These are phyloP conservation scores for Boloria selene DNA, from an alignment of 2,888 invertebrate species.

Conservation along the genomic window DNA sequence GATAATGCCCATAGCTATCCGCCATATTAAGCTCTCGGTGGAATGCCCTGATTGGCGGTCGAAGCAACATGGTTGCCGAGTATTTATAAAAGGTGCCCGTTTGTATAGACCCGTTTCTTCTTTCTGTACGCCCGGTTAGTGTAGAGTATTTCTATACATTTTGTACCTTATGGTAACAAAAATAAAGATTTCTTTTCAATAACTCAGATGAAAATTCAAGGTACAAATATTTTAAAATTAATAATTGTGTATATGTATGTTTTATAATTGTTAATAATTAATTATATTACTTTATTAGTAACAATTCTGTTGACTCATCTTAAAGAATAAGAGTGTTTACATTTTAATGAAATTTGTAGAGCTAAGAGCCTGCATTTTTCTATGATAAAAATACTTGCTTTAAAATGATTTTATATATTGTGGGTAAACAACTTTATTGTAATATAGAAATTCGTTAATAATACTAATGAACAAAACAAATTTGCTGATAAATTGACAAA, in stretches of 20 bases:
- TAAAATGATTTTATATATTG: too few species aligned
- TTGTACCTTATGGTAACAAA: constrained; percentile 16
- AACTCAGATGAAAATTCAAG: neutral
- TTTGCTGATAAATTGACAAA: too few species aligned
- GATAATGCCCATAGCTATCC: constrained; percentile 59
- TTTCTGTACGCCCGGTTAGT: constrained; percentile 43
- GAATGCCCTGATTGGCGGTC: constrained; percentile 66
- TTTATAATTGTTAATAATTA: too few species aligned
- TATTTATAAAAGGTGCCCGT: constrained; percentile 50
- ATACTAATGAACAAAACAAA: too few species aligned
- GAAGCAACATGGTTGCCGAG: constrained; percentile 68
- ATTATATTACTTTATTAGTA: too few species aligned
- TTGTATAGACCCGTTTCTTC: constrained; percentile 45
- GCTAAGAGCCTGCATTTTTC: too few species aligned
- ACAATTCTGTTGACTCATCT: too few species aligned
- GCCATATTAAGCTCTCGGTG: constrained; percentile 62
- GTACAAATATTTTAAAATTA: neutral
- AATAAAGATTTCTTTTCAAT: constrained; percentile 19
- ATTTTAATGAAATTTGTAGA: too few species aligned
- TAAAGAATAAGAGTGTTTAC: too few species aligned
- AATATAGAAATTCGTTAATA: too few species aligned
- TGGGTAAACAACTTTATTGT: too few species aligned
- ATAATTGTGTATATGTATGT: neutral
- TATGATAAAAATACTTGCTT: too few species aligned
- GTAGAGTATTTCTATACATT: constrained; percentile 25